Base-by-base conservation (phyloP, 2,113 vertebrate genomes). In the Sinocyclocheilus anophthalmus region DNA sequence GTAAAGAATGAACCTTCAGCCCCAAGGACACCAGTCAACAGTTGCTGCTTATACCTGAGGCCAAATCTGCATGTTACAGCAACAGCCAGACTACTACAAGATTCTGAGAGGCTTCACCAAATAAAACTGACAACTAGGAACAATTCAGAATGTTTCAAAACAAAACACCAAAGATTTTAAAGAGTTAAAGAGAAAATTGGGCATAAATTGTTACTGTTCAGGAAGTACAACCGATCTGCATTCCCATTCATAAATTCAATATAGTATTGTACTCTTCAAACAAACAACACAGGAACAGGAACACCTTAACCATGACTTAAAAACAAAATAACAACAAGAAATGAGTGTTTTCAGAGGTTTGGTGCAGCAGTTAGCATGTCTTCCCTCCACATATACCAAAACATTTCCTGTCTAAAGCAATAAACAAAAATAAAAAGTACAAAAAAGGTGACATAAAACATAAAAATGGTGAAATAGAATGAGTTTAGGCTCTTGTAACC, bases 61-160 rank as follows among this genome's bases (percentile, higher is more conserved):
- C 14, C 55, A 59, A 82, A 87, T 16, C 63, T 84, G 55, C 61
- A 84, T 67, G 30, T 82, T 80, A 61, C 33, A 61, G 77, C 77
- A 80, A 63, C 33, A 63, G 33, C 77, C n/a, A 61, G 22, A 80
- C 55, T 63, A 61, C 18, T 5, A 57, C 33, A 42, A 63, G 6
- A 61, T 63, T 42, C 12, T 16, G 37, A 61, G 22, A 79, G 59
- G 22, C 22, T 53, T 61, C 20, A 14, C 30, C 11, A 61, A 59
- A 79, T 37, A 59, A 59, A 61, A 39, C 11, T 7, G 37, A 20
- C 5, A 61, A 13, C 55, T n/a, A 30, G 30, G 10, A 18, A 57
- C n/a, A 3, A 37, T 57, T 37, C 16, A 37, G 26, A 57, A 57
- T 57, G 8, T 57, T 26, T 33, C 39, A 80, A 72, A 72, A 39